These are phyloP conservation scores for Ypsolopha sequella DNA, from an alignment of 2,888 invertebrate species.

Conservation along the genomic window DNA sequence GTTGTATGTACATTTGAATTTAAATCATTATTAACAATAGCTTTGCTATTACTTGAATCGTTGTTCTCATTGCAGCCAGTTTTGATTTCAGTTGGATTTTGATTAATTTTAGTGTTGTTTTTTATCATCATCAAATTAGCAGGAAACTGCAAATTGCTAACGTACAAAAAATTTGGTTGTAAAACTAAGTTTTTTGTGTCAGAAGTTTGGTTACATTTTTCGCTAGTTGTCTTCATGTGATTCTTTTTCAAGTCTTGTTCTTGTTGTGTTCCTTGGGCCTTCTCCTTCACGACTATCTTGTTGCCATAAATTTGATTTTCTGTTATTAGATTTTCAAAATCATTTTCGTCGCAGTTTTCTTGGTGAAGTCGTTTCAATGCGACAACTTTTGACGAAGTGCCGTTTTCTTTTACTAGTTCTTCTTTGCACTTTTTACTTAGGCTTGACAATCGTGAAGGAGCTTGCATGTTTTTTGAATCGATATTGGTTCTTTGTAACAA, in stretches of 20 bases:
- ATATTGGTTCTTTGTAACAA: conserved; percentile 44
- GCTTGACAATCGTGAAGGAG: conserved; percentile 58
- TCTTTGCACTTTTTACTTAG: conserved; percentile 55
- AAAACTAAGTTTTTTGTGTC: conserved; percentile 48
- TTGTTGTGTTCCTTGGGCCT: conserved; percentile 49
- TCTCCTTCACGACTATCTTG: conserved; percentile 70
- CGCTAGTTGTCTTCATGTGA: conserved; percentile 16
- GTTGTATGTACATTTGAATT: conserved; percentile 4
- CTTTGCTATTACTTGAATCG: conserved; percentile 10
- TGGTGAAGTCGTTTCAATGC: conserved; percentile 59
- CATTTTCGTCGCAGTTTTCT: conserved; percentile 62
- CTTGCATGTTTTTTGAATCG: conserved; percentile 61
- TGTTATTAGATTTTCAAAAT: conserved; percentile 67
- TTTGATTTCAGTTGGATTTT: conserved; percentile 24
- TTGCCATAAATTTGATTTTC: conserved; percentile 69
- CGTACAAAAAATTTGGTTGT: conserved; percentile 56
- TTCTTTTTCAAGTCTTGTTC: conserved; percentile 49
- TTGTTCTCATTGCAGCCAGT: neutral
- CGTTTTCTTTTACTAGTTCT: conserved; percentile 24
- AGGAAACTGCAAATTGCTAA: conserved; percentile 58
- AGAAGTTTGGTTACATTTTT: conserved; percentile 24
- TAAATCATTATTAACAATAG: conserved; percentile 24
- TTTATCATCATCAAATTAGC: conserved; percentile 61
- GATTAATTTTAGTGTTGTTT: conserved; percentile 36
- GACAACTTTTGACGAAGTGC: conserved; percentile 52